Conservation (phyloP, 2,888 invertebrate species). For the Pristionchus maxplancki region DNA sequence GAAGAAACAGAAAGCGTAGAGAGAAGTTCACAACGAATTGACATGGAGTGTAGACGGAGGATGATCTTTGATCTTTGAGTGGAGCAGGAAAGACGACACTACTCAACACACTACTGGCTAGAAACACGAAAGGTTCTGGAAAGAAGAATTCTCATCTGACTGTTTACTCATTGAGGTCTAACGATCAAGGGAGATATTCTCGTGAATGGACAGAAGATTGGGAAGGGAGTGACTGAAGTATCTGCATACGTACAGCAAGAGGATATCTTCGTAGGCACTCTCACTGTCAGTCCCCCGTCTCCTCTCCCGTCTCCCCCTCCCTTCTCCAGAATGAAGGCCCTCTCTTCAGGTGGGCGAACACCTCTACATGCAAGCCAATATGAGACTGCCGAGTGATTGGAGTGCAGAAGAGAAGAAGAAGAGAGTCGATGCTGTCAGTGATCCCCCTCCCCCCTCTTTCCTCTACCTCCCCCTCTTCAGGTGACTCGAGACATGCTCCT, state of each 20-base stretch:
- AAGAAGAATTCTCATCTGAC: neutral
- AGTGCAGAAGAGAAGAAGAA: slow-evolving; percentile 86
- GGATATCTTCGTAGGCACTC: slow-evolving; percentile 69
- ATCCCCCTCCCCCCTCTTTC: neutral
- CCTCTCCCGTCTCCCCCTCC: neutral
- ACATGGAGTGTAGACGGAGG: neutral
- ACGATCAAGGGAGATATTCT: slow-evolving; percentile 62
- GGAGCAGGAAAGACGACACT: slow-evolving; percentile 94
- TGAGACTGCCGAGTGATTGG: slow-evolving; percentile 85
- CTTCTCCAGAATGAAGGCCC: too few species aligned
- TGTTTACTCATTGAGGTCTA: slow-evolving; percentile 53
- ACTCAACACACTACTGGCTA: slow-evolving; percentile 82
- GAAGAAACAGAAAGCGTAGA: neutral
- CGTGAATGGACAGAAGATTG: slow-evolving; percentile 64
- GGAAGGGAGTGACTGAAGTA: slow-evolving; percentile 78
- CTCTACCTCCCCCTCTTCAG: slow-evolving; percentile 8
- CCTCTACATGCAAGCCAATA: too few species aligned
- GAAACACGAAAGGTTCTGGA: slow-evolving; percentile 58
- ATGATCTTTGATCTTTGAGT: slow-evolving; percentile 79
- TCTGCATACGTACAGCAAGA: slow-evolving; percentile 74
- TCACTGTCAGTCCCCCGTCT: slow-evolving; percentile 54
- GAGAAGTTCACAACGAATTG: neutral
- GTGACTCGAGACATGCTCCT: slow-evolving; percentile 87
- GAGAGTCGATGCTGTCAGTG: slow-evolving; percentile 87
- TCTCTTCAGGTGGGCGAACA: too few species aligned